Evolutionary conservation across 2,888 invertebrate genomes (phyloP), one percentile per base, ranked within the genome.

Genomic region (Cephus spinipes): DNA sequence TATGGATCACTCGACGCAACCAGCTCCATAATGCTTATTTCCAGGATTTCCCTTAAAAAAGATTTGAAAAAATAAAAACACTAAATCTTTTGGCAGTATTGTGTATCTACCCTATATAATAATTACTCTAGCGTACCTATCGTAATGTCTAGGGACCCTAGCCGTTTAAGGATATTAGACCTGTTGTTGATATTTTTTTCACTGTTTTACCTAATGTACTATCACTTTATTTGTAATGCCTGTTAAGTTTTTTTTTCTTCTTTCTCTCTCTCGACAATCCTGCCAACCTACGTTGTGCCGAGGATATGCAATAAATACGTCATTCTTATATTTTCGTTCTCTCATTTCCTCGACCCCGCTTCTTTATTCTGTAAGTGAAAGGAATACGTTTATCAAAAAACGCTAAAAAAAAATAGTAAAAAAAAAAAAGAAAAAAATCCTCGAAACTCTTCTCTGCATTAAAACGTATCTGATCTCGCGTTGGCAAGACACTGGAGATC

Each of bases 171-270:
- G 80, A 81, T 82, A 80, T 71, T 71, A 71, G 71, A 82, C 84
- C 82, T 83, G 81, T 85, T 87, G 84, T 86, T 83, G 79, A 83
- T 85, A 83, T 79, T 81, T 83, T 81, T 81, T 83, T 83, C 84
- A 83, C 79, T 82, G 79, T 84, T 84, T 82, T 80, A 82, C 78
- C 77, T 81, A 81, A 81, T 80, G 83, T 75, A 83, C 76, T 74
- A 79, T 79, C 81, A 35, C 76, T 78, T 77, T 77, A 77, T 84
- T 81, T 78, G 55, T 81, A 78, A 82, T 82, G 80, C 80, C 84
- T 85, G 82, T 83, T 83, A 81, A 85, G 79, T 83, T 82, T 84
- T 79, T 80, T 82, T 79, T 77, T 80, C 76, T 81, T 31, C 3
- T 73, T 55, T 30, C 33, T 31, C 77, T 68, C 40, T 35, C 35